Evolutionary conservation across 2,888 invertebrate genomes (phyloP), one percentile per base, ranked within the genome.

Genomic region (Cryptocheilus praepositus): DNA sequence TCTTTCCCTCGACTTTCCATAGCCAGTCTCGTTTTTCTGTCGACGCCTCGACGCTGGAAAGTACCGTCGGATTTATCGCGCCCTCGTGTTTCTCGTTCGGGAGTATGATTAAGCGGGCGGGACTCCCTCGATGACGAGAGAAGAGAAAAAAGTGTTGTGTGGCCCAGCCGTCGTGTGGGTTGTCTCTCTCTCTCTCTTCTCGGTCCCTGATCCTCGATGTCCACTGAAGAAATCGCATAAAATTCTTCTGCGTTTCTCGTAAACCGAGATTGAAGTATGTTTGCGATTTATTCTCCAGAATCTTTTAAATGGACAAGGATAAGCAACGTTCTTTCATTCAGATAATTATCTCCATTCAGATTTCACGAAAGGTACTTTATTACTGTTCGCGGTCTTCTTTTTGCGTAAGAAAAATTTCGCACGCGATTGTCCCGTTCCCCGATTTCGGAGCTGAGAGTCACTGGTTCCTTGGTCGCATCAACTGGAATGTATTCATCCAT

Each of bases 401-500:
- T 36, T 7, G 1, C 36, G 36, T 11, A 1, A 11, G 36, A 11
- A 11, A 7, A 36, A 36, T 36, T 36, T 36, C 36, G 36, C 36
- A 11, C 36, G 36, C 36, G 36, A 36, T 8, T 36, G 13, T 36
- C 4, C 11, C 2, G 7, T 36, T 11, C 45, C 13, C 58, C 58
- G 46, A 36, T 49, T 45, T 13, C 16, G 19, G 8, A 67, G 57
- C 65, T 80, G 79, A 79, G 80, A 79, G 63, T 77, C 78, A 76
- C 78, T 78, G 78, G 55, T 71, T 61, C 69, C 51, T 67, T 67
- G 71, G 65, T 67, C 73, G 70, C 73, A 71, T 79, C 77, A 75
- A 75, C 64, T 46, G 70, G 71, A 77, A 79, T 80, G 80, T 79
- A 79, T 79, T 79, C 80, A 79, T 80, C 67, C 80, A 77, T 79